Evolutionary conservation across 2,888 invertebrate species (phyloP).

Genomic region (Dasypolia templi): DNA sequence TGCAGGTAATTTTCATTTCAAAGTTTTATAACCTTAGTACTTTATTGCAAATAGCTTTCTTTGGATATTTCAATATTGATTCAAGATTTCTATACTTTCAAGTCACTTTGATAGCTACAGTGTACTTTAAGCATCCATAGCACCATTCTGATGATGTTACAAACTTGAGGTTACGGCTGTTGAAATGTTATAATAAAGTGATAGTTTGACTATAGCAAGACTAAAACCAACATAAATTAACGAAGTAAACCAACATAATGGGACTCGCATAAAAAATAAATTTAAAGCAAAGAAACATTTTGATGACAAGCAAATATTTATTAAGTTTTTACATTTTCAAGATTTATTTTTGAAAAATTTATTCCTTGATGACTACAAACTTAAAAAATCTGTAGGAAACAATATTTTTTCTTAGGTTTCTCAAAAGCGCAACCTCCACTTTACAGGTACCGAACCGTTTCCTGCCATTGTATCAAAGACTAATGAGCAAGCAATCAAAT

Average conservation of each 20-base stretch:
- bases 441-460: constrained; percentile 41
- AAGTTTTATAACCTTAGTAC: not conserved
- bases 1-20: not conserved
- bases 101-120: not conserved
- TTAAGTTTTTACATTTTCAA: not conserved
- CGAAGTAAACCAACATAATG: not conserved
- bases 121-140: constrained; percentile 29
- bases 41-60: not conserved
- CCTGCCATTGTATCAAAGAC: constrained; percentile 61
- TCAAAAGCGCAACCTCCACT: constrained; percentile 27
- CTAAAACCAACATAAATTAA: constrained; percentile 15
- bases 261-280: not conserved
- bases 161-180: constrained; percentile 50
- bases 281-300: not conserved
- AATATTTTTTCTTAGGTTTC: constrained; percentile 26
- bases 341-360: not conserved
- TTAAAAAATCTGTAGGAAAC: constrained; percentile 3
- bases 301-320: not conserved
- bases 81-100: not conserved
- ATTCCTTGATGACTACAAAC: not conserved
- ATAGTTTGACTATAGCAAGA: constrained; percentile 31
- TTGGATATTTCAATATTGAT: constrained; percentile 11
- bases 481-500: constrained; percentile 69
- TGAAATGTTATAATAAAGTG: constrained; percentile 52
- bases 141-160: constrained; percentile 50